phyloP scores from a whole-genome alignment of 2,113 vertebrate genomes.

The Dolichallabes microphthalmus region DNA sequence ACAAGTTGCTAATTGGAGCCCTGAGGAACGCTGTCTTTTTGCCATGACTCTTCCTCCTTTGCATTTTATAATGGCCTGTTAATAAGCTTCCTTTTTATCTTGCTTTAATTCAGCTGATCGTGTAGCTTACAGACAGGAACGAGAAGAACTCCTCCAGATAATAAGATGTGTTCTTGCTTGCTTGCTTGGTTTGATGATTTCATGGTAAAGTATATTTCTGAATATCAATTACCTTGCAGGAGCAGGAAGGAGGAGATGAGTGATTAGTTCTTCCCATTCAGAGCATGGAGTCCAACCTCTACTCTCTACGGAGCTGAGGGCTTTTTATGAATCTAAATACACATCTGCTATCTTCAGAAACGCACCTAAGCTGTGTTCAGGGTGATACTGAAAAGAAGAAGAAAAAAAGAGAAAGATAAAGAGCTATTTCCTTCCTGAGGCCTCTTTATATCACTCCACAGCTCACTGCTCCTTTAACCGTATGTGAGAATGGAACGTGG shows the following conservation, averaged over 20 bases:
- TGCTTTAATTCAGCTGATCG: not conserved
- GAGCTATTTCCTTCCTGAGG: slow-evolving; percentile 21
- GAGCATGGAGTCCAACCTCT: not conserved
- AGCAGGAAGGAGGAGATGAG: slow-evolving; percentile 22
- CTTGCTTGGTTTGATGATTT: not conserved
- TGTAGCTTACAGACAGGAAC: not conserved
- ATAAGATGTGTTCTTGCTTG: not conserved
- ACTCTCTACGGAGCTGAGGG: slow-evolving; percentile 2
- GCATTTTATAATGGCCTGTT: slow-evolving; percentile 5
- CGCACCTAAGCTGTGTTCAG: slow-evolving; percentile 16
- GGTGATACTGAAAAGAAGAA: slow-evolving; percentile 11
- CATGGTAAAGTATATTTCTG: not conserved
- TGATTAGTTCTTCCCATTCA: not conserved
- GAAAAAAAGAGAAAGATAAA: slow-evolving; percentile 1
- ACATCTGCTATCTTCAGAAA: slow-evolving; percentile 40
- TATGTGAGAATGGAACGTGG: slow-evolving; percentile 23
- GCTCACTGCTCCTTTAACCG: not conserved
- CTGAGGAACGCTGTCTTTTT: not conserved
- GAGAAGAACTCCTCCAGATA: not conserved
- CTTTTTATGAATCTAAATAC: slow-evolving; percentile 4
- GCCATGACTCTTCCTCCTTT: slow-evolving; percentile 3
- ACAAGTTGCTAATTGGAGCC: slow-evolving; percentile 26
- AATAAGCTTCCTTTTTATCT: slow-evolving; percentile 27
- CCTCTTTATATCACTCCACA: not conserved
- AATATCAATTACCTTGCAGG: slow-evolving; percentile 3